Base-by-base conservation (phyloP, 2,113 vertebrate genomes). In the Heloderma charlesbogerti region DNA sequence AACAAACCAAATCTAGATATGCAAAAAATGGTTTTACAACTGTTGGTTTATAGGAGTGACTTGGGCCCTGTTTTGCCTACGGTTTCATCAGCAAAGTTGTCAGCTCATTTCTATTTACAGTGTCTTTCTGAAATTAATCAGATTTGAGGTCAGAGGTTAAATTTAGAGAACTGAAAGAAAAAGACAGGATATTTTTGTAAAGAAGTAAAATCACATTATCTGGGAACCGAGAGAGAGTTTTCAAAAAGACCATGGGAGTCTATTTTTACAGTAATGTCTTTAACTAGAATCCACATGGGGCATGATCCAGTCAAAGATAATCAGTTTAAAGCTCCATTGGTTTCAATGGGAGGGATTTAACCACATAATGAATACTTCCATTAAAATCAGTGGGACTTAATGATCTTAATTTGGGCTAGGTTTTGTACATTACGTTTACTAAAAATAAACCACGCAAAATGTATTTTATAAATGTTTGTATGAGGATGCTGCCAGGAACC, bases 111-210 rank as follows among this genome's bases (percentile, higher is more conserved):
- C 79, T 94, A 67, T 4, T 63, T 85, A 78, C 15, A 87, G 67
- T 90, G 66, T 93, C 88, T 93, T 86, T 89, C 88, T 86, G 34
- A 51, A 54, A 15, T 34, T 54, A 81, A 54, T 34, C 15, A 45
- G 4, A 81, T 54, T 34, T 81, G 54, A 25, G 77, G 3, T 66
- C 80, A 89, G 83, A 92, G 90, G 20, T 77, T 77, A n/a, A 74
- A 74, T 43, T 78, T 78, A 25, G 3, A 87, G 48, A 80, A 92
- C 7, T 43, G 40, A 78, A 45, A 78, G 40, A 25, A 27, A 90
- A 48, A 87, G 51, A 4, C 45, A 29, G 6, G 22, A 1, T 0
- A 60, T 89, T 91, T 92, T 91, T 91, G 88, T 25, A 91, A 84
- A 90, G 84, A 84, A 90, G 81, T 75, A 84, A 84, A 66, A 43